A percentile compares a stretch with the other conserved stretches of the same genome.
Evolutionary conservation across 2,888 invertebrate species (phyloP).

Genomic region (Cotesia congregata): DNA sequence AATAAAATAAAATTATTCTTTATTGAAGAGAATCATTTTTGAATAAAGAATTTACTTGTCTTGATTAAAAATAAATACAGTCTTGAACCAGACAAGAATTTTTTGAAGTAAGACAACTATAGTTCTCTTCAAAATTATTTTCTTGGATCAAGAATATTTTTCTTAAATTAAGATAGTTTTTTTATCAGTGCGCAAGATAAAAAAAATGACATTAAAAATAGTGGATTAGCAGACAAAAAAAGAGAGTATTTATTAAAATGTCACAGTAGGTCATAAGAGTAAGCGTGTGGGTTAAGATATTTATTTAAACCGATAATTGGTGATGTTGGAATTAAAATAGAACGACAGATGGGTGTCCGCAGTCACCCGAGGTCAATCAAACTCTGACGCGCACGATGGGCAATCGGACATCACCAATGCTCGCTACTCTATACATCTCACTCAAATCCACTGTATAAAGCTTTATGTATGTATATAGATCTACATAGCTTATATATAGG

Average conservation of each 20-base stretch:
- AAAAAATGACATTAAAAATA: neutral
- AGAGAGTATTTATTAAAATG: constrained; percentile 8
- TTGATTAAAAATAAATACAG: too few relatives aligned
- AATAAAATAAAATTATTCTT: too few relatives aligned
- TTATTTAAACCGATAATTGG: constrained; percentile 42
- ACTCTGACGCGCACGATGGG: constrained; percentile 31
- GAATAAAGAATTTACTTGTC: too few relatives aligned
- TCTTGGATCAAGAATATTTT: too few relatives aligned
- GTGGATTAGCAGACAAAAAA: neutral
- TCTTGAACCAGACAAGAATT: too few relatives aligned
- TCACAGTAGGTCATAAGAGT: constrained; percentile 26
- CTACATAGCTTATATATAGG: too few relatives aligned
- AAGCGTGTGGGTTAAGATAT: constrained; percentile 38
- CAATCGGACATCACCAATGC: constrained; percentile 34
- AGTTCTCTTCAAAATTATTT: too few relatives aligned
- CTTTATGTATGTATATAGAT: neutral
- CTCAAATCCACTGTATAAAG: constrained; percentile 2
- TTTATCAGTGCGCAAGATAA: too few relatives aligned
- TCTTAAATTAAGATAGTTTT: too few relatives aligned
- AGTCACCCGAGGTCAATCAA: constrained; percentile 40
- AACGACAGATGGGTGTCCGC: constrained; percentile 35
- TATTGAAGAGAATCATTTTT: too few relatives aligned
- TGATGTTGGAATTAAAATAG: constrained; percentile 39
- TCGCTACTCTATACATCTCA: neutral
- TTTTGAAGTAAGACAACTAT: too few relatives aligned